Base-by-base conservation (phyloP, 2,888 invertebrate genomes). In the Melieria crassipennis region DNA sequence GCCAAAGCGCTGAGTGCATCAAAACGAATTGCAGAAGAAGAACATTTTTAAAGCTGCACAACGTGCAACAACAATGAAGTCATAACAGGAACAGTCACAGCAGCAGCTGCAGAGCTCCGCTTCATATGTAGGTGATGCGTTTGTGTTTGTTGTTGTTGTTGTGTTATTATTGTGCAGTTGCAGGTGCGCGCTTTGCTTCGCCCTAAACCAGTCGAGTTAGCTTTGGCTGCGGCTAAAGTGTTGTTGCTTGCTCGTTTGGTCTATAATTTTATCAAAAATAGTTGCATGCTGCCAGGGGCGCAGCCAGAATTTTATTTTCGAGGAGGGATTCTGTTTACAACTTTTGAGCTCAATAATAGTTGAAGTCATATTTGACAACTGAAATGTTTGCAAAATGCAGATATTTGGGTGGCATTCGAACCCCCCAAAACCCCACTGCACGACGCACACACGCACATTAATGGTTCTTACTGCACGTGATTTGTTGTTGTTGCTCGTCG, bases 191-290 rank as follows among this genome's bases (percentile, higher is more conserved):
- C 30, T 48, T 66, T 55, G 64, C 71, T 71, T 65, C 63, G 58
- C 64, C 71, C 71, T 73, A 75, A 80, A 80, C 81, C 79, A 79
- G 77, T 74, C 73, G 69, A 73, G 73, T 69, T 76, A 66, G 58
- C 63, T 10, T 10, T 7, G 43, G 56, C 58, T 67, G 60, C 30
- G 10, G 7, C 6, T 58, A n/a, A 5, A 16, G n/a, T 4, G 5
- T 58, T 45, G 43, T 62, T 47, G 47, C 46, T 50, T 64, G 48
- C 13, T 13, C 56, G 72, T 62, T 74, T 71, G n/a, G 52, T 69
- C 77, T 78, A 78, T 80, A 81, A 80, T 81, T 80, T 80, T 76
- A 81, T 80, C 77, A 79, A 78, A 78, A 69, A 47, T 52, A 10
- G 60, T 30, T 30, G 1, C 30, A 30, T 30, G 30, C 2, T 1